phyloP scores from a whole-genome alignment of 2,113 vertebrate genomes.

The Turdus rufiventris region DNA sequence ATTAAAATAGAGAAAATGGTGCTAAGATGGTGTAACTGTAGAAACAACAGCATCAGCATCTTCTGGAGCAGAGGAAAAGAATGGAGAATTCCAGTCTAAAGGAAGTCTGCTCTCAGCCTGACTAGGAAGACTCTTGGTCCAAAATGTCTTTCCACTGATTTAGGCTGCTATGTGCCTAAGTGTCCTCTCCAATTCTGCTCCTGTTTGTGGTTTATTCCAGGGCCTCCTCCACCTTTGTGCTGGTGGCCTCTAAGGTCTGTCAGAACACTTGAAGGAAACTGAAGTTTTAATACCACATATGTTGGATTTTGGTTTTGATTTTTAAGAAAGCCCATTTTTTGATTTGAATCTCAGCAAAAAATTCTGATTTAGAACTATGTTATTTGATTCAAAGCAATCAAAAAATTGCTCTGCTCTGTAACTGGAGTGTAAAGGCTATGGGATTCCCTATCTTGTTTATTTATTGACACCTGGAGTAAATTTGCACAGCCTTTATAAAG shows the following conservation, averaged over 20 bases:
- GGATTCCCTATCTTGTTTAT: not conserved
- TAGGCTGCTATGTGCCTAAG: not conserved
- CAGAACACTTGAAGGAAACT: not conserved
- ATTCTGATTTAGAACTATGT: not conserved
- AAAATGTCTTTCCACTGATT: not conserved
- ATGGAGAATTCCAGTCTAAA: not conserved
- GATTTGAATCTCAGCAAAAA: not conserved
- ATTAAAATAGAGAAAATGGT: not conserved
- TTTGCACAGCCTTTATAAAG: not conserved
- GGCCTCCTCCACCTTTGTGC: fast-evolving
- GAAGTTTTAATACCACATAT: not conserved
- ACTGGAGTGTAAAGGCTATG: not conserved
- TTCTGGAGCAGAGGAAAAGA: not conserved
- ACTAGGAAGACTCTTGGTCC: not conserved
- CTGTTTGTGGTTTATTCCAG: not conserved
- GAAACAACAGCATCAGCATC: not conserved
- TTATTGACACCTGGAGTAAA: not conserved
- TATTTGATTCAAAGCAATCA: not conserved
- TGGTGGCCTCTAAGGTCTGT: not conserved
- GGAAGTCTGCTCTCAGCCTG: not conserved
- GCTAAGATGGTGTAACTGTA: not conserved
- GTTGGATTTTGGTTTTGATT: not conserved
- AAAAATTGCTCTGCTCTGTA: not conserved
- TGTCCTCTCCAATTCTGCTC: not conserved
- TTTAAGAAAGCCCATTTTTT: not conserved